These are phyloP conservation scores for Galerucella pusilla DNA, from an alignment of 2,888 invertebrate species.

Conservation along the genomic window DNA sequence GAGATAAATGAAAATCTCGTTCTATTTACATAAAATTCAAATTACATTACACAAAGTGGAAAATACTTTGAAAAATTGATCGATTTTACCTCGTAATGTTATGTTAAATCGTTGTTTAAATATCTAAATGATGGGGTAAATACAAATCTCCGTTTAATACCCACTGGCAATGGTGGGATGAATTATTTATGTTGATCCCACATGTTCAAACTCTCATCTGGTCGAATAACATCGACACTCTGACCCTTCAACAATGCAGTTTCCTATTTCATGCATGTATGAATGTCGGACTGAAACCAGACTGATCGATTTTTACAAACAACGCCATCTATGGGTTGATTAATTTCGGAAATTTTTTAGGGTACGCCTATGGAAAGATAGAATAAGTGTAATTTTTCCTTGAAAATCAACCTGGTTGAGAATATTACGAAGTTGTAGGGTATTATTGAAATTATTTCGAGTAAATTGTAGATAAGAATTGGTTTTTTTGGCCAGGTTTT, in stretches of 20 bases:
- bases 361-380: background rate
- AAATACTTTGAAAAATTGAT: too few species aligned
- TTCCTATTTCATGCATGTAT: constrained; percentile 14
- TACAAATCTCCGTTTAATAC: constrained; percentile 1
- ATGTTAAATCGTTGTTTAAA: background rate
- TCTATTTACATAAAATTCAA: too few species aligned
- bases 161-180: background rate
- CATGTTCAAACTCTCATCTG: constrained; percentile 26
- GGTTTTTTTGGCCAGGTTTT: background rate
- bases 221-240: constrained; percentile 20
- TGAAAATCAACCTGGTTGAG: background rate
- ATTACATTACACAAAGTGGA: too few species aligned
- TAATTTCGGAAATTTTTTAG: background rate
- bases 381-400: background rate
- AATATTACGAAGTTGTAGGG: background rate
- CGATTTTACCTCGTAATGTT: too few species aligned
- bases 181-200: constrained; percentile 21
- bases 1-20: too few species aligned
- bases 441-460: background rate
- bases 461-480: background rate
- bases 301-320: background rate
- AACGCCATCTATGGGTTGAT: background rate
- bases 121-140: background rate
- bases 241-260: constrained; percentile 20
- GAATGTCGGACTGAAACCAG: constrained; percentile 3